phyloP scores from a whole-genome alignment of 2,113 vertebrate genomes.

The Agapornis roseicollis region DNA sequence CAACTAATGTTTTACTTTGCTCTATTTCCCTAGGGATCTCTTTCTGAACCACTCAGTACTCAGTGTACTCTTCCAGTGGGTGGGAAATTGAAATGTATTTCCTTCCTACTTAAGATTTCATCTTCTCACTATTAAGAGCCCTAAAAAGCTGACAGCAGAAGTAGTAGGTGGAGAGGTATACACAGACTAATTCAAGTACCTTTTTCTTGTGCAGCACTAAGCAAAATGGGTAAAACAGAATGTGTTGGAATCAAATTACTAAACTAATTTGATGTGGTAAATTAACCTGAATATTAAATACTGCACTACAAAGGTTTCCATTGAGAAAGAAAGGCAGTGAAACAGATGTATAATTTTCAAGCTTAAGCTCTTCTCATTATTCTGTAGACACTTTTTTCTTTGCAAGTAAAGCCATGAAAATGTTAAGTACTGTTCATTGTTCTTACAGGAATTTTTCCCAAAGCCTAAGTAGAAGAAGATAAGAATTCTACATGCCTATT shows the following conservation, averaged over 20 bases:
- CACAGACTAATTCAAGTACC: background rate
- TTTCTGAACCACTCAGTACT: background rate
- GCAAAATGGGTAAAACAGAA: background rate
- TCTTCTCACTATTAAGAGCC: background rate
- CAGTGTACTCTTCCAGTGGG: background rate
- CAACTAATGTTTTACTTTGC: background rate
- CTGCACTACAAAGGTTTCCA: background rate
- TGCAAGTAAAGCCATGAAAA: background rate
- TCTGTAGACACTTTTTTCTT: background rate
- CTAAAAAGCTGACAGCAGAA: background rate
- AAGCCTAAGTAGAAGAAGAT: background rate
- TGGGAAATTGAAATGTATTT: background rate
- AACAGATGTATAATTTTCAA: background rate
- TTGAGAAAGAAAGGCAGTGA: background rate
- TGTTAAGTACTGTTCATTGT: background rate
- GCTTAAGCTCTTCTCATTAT: background rate
- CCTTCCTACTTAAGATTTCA: background rate
- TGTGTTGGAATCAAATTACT: background rate
- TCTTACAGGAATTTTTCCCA: background rate
- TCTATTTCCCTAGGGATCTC: background rate
- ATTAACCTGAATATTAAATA: slow-evolving; percentile 8
- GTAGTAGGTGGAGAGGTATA: background rate
- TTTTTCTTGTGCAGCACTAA: background rate
- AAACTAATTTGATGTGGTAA: background rate
- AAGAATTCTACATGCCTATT: background rate